Evolutionary conservation across 1,140 invertebrate species (phyloP), one percentile per base, ranked within the genome.

Genomic region (Brachionus calyciflorus): DNA sequence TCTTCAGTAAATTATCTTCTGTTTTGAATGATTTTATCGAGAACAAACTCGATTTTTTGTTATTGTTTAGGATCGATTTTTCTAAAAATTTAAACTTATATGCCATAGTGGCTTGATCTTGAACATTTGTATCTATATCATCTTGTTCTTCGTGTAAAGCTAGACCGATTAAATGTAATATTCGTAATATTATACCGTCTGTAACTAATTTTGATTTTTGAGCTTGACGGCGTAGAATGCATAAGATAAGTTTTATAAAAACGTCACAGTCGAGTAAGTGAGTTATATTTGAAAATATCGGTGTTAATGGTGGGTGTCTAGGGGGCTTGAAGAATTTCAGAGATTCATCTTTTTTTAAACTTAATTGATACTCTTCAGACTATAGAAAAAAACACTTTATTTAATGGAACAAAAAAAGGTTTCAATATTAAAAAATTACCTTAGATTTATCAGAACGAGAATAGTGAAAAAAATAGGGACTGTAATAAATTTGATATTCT

Each of bases 401-500:
- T 76, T 14, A 14, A 3, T 17, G 10, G n/a, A 44, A 44, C n/a
- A 44, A 5, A 5, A 5, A 37, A 9, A 37, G 3, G 3, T 37
- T 37, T 37, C 3, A 9, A 9, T 37, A 5, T 37, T 37, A 5
- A 5, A 37, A 37, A 37, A 37, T 37, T 78, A 84, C 95, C 83
- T 92, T 92, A 14, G 93, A 94, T 76, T 96, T 88, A 80, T 99
- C 95, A 82, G 96, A 91, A 77, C 93, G 89, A 0, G 92, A 93
- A 82, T 97, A 99, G 82, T 99, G 96, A 95, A 97, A 98, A 86
- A 95, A 98, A 87, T 96, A 99, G 0, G 96, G 91, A 81, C 98
- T 96, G 84, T 97, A 99, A 78, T 93, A 89, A 2, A 90, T 87
- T 79, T 91, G 93, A 14, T 89, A 89, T 60, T 93, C 89, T 40